A percentile compares a stretch with the other conserved stretches of the same genome.
These are phyloP conservation scores for Fragum sueziense DNA, from an alignment of 2,888 invertebrate genomes.

Conservation along the genomic window DNA sequence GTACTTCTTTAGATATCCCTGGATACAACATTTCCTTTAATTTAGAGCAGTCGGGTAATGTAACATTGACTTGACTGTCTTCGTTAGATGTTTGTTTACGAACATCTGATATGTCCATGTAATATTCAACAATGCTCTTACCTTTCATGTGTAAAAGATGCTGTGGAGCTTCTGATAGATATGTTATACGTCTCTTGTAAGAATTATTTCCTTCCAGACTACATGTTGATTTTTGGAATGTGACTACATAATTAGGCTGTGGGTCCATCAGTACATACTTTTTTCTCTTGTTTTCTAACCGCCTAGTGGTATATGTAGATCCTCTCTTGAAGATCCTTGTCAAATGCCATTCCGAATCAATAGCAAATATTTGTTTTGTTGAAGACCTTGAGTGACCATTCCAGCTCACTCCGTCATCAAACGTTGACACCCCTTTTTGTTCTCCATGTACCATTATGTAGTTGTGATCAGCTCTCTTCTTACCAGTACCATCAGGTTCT, in stretches of 20 bases:
- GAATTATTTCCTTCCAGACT: constrained; percentile 9
- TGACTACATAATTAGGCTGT: not conserved
- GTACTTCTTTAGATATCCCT: not conserved
- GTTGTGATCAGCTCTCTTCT: not conserved
- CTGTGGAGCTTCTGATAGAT: not conserved
- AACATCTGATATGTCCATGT: constrained; percentile 2
- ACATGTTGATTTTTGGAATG: not conserved
- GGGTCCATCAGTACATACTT: not conserved
- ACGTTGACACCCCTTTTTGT: not conserved
- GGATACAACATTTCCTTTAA: constrained; percentile 14
- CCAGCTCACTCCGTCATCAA: constrained; percentile 10
- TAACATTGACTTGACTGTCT: not conserved
- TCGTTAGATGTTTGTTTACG: not conserved
- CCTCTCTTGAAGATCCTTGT: constrained; percentile 4
- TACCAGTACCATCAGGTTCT: not conserved
- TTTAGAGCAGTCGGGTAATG: constrained; percentile 3
- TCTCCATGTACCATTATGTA: not conserved
- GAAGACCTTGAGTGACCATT: not conserved
- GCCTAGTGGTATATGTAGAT: not conserved
- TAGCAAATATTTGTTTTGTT: not conserved
- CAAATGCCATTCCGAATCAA: not conserved
- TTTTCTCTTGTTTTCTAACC: not conserved
- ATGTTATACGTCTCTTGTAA: not conserved
- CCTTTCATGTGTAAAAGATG: not conserved
- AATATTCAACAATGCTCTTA: constrained; percentile 15